phyloP scores from a whole-genome alignment of 2,797 vertebrate species.

The Labeo calbasu region DNA sequence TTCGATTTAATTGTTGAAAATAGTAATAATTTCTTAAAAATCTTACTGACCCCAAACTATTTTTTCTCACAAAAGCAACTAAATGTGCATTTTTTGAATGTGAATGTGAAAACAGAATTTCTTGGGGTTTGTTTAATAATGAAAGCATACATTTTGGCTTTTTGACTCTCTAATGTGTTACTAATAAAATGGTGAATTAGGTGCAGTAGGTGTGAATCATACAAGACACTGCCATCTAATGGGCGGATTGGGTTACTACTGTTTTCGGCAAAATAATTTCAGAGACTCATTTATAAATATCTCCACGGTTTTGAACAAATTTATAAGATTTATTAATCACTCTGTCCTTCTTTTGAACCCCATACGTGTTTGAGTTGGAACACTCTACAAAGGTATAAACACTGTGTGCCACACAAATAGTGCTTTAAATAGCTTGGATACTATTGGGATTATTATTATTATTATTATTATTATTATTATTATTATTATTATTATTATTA shows the following conservation, averaged over 20 bases:
- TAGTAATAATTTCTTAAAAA: no score
- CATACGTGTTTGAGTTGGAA: neutral
- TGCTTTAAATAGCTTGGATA: neutral
- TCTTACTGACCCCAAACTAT: no score
- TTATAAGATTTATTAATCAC: neutral
- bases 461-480: neutral
- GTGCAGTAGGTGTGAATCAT: neutral
- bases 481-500: no score
- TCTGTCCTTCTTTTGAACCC: neutral
- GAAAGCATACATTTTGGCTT: no score
- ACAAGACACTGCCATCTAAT: conserved; percentile 54
- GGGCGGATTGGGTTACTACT: conserved; percentile 30
- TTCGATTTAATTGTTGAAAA: no score
- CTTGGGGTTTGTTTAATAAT: no score
- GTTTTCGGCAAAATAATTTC: neutral
- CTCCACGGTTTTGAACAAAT: neutral
- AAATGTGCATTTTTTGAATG: no score
- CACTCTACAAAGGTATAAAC: neutral
- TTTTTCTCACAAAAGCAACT: no score
- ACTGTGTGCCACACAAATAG: neutral
- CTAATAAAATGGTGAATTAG: neutral
- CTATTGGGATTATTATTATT: neutral
- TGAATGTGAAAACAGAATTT: no score
- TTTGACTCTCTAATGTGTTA: no score
- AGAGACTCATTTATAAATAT: neutral